Base-by-base conservation (phyloP, 2,888 invertebrate genomes). In the Temnothorax ravouxi region DNA sequence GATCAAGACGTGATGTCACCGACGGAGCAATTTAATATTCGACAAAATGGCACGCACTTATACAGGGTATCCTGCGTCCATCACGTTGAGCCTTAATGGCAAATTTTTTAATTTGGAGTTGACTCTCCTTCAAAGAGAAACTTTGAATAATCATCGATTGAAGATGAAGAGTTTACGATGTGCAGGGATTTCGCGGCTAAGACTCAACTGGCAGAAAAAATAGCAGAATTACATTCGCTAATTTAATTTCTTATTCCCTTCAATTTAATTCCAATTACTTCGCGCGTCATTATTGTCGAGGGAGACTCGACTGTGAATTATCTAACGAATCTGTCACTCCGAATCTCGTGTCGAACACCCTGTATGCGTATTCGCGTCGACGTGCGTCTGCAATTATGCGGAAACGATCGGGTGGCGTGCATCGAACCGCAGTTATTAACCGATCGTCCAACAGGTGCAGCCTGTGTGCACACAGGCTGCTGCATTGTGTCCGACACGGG, bases 391-490 rank as follows among this genome's bases (percentile, higher is more conserved):
- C 29, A 81, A 76, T 82, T 76, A 76, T 64, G 81, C 76, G 76
- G 59, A 80, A 66, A 83, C 81, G 80, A 67, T 80, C 50, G 81
- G 56, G 29, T 66, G 62, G 66, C 81, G 81, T 69, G 67, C 82
- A 81, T 81, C 81, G 61, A 81, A 80, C 50, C 52, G 67, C 44
- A 81, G 50, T 83, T 81, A 83, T 83, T 83, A 83, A 75, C 67
- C 82, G 59, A 83, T 79, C 18, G 59, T 44, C 79, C 72, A 80
- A 83, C 83, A 83, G 83, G 83, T 83, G 83, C 82, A 83, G 38
- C 41, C 47, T 47, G 72, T 47, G 44, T 44, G 81, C 66, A 56
- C 34, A 83, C 79, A 62, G 59, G 59, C 61, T 69, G 81, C 69
- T 62, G 67, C 62, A 83, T 44, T 83, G 83, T 69, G 29, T 52